Percentiles rank a stretch among this genome's conserved stretches.
Conservation (phyloP, 2,113 vertebrate species). For the Plectropomus leopardus region DNA sequence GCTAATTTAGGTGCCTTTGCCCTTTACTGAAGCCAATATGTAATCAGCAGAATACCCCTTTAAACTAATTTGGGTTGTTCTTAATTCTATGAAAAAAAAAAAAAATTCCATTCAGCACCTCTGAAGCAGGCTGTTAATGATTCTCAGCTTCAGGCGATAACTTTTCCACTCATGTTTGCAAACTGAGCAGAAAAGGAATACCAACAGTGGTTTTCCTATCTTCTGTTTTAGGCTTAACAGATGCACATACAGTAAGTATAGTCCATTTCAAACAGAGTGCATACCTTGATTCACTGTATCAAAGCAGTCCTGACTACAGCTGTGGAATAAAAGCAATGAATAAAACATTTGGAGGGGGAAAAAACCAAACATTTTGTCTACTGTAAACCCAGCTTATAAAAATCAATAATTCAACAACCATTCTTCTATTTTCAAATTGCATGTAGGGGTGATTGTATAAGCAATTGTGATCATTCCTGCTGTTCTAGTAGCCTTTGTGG, state of each 20-base stretch:
- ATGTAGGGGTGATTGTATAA: slow-evolving; percentile 49
- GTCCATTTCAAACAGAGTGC: slow-evolving; percentile 3
- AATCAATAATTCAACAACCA: slow-evolving; percentile 56
- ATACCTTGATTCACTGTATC: neutral
- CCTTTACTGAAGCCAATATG: neutral
- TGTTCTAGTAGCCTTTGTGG: slow-evolving; percentile 13
- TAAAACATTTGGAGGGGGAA: slow-evolving; percentile 37
- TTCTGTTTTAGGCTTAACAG: neutral
- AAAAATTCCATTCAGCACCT: neutral
- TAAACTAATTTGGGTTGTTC: neutral
- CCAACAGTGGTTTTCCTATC: neutral
- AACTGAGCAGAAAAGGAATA: neutral
- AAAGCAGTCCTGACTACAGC: slow-evolving; percentile 9
- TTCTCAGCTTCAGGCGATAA: neutral
- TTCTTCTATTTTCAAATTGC: slow-evolving; percentile 54
- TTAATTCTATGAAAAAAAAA: neutral
- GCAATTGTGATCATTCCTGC: slow-evolving; percentile 40
- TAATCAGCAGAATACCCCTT: neutral
- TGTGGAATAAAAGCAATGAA: slow-evolving; percentile 32
- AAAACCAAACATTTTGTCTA: slow-evolving; percentile 12
- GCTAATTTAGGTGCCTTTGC: too few relatives aligned
- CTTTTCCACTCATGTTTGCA: neutral
- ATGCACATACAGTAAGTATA: neutral
- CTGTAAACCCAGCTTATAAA: slow-evolving; percentile 16
- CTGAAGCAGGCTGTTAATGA: neutral